Base-by-base conservation (phyloP, 2,888 invertebrate genomes). In the Epirrhoe tristata region DNA sequence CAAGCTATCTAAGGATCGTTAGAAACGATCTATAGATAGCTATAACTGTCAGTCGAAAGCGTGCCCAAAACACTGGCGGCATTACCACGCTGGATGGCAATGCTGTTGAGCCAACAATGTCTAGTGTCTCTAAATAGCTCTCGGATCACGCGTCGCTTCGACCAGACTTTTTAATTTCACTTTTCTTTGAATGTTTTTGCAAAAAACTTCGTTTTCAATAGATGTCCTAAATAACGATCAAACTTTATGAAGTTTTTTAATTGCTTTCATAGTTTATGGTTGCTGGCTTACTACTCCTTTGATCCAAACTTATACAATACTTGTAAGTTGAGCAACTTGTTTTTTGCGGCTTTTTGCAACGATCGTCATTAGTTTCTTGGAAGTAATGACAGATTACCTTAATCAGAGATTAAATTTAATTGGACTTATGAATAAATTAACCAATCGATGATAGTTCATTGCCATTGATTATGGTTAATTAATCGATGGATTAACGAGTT, bases 241-340 rank as follows among this genome's bases (percentile, higher is more conserved):
- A 32, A 4, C 1, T 39, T 17, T 12, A 6, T 16, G 2, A 14
- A 2, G n/a, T 4, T 31, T 8, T 36, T 6, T 36, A 5, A 10
- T 50, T 24, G 24, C 24, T 24, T 24, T 24, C 3, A 3, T 24
- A 24, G 24, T 24, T 24, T 24, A 3, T 24, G 1, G 1, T 24
- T 24, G 24, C 24, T 24, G 3, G 24, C n/a, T 48, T 56, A 54
- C 32, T 17, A 36, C 58, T 58, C 58, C 63, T 59, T 63, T 52
- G 34, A 65, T 7, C 63, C 46, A 52, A 66, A 68, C 65, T 66
- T 64, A 59, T 62, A 67, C 63, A 65, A 67, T 67, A 61, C 59
- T 56, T 32, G 43, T 43, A 51, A 43, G 55, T 69, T 67, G 48
- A 58, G 67, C 59, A 72, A 70, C 46, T 14, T 39, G 51, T 32